Base-by-base conservation (phyloP, 2,113 vertebrate genomes). In the Pelecanus crispus region DNA sequence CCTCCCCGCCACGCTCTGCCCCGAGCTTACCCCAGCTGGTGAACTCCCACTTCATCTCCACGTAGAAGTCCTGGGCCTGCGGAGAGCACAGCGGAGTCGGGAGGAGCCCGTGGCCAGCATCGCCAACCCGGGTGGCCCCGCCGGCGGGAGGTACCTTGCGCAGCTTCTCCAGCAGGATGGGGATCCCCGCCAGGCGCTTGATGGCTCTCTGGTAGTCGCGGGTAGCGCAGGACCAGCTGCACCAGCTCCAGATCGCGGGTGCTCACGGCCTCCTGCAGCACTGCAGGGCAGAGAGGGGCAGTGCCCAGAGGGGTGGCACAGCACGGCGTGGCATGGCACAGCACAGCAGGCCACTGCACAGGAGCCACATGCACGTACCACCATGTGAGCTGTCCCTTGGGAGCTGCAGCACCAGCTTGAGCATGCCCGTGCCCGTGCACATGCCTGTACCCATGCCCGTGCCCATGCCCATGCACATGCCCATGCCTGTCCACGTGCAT, bases 31-130 rank as follows among this genome's bases (percentile, higher is more conserved):
- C 99, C 99, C 99, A 99, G 97, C 99, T 99, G 31, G 99, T 99
- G 96, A 99, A 99, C 93, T 99, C 99, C 99, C 99, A 99, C 92
- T 99, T 99, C 99, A 99, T 99, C 98, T 99, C 99, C 97, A 99
- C 99, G 3, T 99, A 99, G 98, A 99, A 99, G 96, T 99, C 99
- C 97, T 99, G 99, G n/a, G 99, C 99, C 99, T 99, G 97, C 3
- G 34, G 83, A 38, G 34, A 50, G 84, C 92, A 83, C 56, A 26
- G 80, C 1, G 2, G 47, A 40, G 81, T 90, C 50, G 49, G 66
- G 55, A 42, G 83, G 32, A 3, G 4, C 26, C 66, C 0, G 0
- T 9, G 34, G n/a, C 13, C 0, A 3, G 7, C 18, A 6, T 63
- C 8, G 9, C 52, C 20, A 3, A 1, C n/a, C 45, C 18, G 1